Evolutionary conservation across 2,888 invertebrate genomes (phyloP).

Genomic region (Prosopocoilus inquinatus): DNA sequence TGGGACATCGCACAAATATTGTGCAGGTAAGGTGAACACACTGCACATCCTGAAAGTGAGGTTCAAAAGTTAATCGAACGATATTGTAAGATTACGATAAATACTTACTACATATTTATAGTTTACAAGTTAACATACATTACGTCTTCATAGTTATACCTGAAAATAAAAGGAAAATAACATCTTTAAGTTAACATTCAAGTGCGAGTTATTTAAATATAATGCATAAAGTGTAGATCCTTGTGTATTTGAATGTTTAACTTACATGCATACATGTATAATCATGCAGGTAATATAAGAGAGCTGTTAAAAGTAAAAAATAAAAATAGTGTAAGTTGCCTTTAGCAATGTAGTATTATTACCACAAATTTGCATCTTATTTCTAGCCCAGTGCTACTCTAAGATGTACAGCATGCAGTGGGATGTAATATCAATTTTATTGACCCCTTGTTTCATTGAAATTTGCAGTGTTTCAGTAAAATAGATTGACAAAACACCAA

Average conservation of each 20-base stretch:
- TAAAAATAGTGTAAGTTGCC: slow-evolving; percentile 34
- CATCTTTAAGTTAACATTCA: too few relatives aligned
- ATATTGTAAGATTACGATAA: slow-evolving; percentile 4
- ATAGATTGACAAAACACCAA: slow-evolving; percentile 50
- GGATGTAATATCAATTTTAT: slow-evolving; percentile 8
- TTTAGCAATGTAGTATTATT: slow-evolving; percentile 37
- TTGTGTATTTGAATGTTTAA: slow-evolving; percentile 14
- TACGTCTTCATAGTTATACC: background rate
- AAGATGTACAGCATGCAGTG: slow-evolving; percentile 5
- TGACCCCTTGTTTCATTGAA: slow-evolving; percentile 14
- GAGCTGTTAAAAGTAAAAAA: slow-evolving; percentile 17
- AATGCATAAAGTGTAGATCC: too few relatives aligned
- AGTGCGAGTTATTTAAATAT: too few relatives aligned
- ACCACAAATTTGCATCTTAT: slow-evolving; percentile 10
- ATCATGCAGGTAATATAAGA: too few relatives aligned
- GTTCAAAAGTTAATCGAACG: background rate
- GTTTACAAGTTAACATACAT: slow-evolving; percentile 32
- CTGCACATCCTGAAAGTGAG: slow-evolving; percentile 45
- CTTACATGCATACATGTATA: slow-evolving; percentile 11
- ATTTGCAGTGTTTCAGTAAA: slow-evolving; percentile 37
- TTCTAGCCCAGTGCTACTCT: background rate
- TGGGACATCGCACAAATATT: slow-evolving; percentile 64
- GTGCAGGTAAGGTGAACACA: slow-evolving; percentile 42
- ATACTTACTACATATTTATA: slow-evolving; percentile 62
- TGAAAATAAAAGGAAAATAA: too few relatives aligned